These are phyloP conservation scores for Megaleporinus macrocephalus DNA, from an alignment of 2,113 vertebrate species.

Conservation along the genomic window DNA sequence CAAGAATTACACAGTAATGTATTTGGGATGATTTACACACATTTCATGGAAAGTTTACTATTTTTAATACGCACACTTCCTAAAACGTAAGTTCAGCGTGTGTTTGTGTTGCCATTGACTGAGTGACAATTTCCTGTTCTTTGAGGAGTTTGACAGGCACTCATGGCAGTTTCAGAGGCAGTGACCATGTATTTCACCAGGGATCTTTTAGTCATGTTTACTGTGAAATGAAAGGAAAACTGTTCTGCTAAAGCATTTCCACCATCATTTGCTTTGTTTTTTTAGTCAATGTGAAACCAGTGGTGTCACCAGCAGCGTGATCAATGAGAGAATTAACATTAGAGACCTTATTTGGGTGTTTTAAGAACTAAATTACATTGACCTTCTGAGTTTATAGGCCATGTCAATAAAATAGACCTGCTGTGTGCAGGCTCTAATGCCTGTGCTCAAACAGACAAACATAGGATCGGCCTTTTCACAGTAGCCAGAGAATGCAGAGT, in stretches of 20 bases:
- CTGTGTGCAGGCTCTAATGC: background rate
- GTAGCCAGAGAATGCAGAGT: too few species aligned
- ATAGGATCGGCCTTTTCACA: background rate
- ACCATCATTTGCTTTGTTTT: background rate
- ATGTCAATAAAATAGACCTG: conserved; percentile 11
- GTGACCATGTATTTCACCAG: background rate
- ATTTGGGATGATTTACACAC: too few species aligned
- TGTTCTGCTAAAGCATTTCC: background rate
- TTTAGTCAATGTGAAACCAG: background rate
- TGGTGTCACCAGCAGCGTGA: background rate
- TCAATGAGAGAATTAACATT: background rate
- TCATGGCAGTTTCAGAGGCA: background rate
- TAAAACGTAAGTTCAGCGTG: background rate
- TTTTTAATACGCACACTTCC: background rate
- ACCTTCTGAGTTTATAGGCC: background rate
- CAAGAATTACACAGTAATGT: too few species aligned
- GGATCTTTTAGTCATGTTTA: background rate
- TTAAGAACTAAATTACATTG: background rate
- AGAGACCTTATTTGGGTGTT: background rate
- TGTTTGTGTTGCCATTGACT: background rate
- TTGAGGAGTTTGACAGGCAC: background rate
- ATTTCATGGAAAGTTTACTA: background rate
- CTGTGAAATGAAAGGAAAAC: conserved; percentile 1
- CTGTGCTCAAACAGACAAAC: background rate
- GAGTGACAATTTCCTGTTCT: background rate